Evolutionary conservation across 2,797 vertebrate genomes (phyloP), one percentile per base, ranked within the genome.

Genomic region (Sparus aurata): DNA sequence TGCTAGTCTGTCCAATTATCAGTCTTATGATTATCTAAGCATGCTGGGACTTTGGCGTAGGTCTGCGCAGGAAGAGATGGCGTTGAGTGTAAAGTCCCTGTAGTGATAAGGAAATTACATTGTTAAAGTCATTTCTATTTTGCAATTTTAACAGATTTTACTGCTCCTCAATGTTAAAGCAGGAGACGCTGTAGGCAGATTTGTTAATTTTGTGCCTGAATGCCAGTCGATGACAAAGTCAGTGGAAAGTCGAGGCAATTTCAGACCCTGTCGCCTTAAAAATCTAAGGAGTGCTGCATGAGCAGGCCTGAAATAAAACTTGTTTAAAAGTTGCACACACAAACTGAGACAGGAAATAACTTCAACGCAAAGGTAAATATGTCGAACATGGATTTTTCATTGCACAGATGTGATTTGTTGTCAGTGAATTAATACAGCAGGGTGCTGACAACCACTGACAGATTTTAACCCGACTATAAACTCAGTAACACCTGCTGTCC

Each of bases 151-250:
- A 10, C 58, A 73, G 22, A 83, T 85, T 60, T 59, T 73, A 49
- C 75, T 68, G 55, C 84, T 67, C 50, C 61, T 49, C 54, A 69
- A 75, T 70, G 73, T 78, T 59, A 27, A 75, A 8, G 50, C 13
- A 27, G 54, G 43, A 70, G 41, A 84, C 0, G 13, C 46, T 63
- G 41, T 49, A 54, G 49, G 63, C 38, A 69, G 73, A 75, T 84
- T 73, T 85, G 68, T 79, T 89, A 61, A 83, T 90, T 90, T 87
- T 90, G 70, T 78, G 83, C 80, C 70, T 78, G 83, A 78, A 55
- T 88, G 79, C 38, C 20, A 58, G 25, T 64, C 65, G 69, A 38
- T 67, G 77, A 67, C 59, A 69, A 73, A 81, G 60, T 83, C 59
- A 67, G 55, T 47, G 58, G 34, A 80, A 85, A 83, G 58, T 64